phyloP scores from a whole-genome alignment of 2,888 invertebrate species.

The Conomelus anceps region DNA sequence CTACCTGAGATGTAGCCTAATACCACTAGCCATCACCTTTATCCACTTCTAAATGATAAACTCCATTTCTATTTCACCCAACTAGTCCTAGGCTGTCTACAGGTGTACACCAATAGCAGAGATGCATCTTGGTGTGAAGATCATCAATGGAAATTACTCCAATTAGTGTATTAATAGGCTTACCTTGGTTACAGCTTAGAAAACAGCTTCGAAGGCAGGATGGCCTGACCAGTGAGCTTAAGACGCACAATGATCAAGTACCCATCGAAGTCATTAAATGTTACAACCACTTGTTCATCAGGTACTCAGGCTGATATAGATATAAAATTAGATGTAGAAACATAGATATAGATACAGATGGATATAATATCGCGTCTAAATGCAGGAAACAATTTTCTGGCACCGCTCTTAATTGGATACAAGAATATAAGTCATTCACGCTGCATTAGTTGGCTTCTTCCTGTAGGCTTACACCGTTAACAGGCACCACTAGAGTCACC shows the following conservation, averaged over 20 bases:
- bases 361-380: not conserved
- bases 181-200: not conserved
- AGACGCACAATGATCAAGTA: not conserved
- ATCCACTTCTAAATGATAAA: too few relatives aligned
- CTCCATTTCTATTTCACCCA: too few relatives aligned
- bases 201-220: not conserved
- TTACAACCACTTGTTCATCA: not conserved
- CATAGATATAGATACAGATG: not conserved
- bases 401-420: not conserved
- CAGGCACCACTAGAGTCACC: too few relatives aligned
- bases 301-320: not conserved
- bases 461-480: not conserved
- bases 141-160: not conserved
- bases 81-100: not conserved
- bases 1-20: not conserved
- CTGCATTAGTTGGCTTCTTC: not conserved
- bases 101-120: not conserved
- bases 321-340: not conserved
- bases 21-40: not conserved
- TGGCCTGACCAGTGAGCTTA: not conserved
- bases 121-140: not conserved
- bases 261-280: not conserved
- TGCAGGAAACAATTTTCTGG: not conserved
- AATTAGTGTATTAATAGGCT: not conserved
- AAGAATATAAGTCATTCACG: not conserved